Percentiles rank a stretch among this genome's conserved stretches.
phyloP scores from a whole-genome alignment of 1,140 invertebrate genomes.

The Pemphigus obesinymphae region DNA sequence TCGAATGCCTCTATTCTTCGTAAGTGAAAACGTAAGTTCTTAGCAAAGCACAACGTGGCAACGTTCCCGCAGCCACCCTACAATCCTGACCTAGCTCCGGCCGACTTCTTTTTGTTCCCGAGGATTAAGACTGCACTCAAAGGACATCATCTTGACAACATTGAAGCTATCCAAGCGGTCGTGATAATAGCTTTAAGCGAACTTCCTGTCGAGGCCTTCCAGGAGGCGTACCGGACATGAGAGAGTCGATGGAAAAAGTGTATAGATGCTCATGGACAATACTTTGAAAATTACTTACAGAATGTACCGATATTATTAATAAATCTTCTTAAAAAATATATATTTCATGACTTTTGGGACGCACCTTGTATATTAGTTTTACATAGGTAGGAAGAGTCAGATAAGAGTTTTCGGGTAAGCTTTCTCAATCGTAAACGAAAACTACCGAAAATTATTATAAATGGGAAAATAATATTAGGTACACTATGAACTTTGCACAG shows the following conservation, averaged over 20 bases:
- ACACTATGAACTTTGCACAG: too few species aligned
- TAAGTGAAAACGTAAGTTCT: too few species aligned
- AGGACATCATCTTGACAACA: slow-evolving; percentile 48
- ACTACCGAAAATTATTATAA: too few species aligned
- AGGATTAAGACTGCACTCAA: slow-evolving; percentile 48
- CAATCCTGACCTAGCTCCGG: slow-evolving; percentile 47
- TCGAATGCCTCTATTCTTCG: too few species aligned
- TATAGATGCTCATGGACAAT: neutral
- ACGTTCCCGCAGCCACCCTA: slow-evolving; percentile 48
- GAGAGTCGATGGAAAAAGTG: neutral
- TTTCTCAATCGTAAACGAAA: too few species aligned
- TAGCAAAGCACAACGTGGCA: too few species aligned
- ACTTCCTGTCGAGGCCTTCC: neutral
- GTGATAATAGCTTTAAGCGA: neutral
- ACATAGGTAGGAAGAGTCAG: too few species aligned
- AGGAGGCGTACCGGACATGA: neutral
- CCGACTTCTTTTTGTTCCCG: slow-evolving; percentile 46
- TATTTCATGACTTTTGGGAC: neutral
- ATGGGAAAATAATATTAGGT: too few species aligned
- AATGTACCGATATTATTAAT: neutral
- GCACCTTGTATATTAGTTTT: neutral
- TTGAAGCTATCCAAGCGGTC: slow-evolving; percentile 44
- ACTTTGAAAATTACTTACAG: neutral
- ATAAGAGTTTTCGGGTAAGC: too few species aligned
- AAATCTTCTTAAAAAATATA: neutral